phyloP scores from a whole-genome alignment of 2,797 vertebrate genomes.

The Hybognathus amarus region DNA sequence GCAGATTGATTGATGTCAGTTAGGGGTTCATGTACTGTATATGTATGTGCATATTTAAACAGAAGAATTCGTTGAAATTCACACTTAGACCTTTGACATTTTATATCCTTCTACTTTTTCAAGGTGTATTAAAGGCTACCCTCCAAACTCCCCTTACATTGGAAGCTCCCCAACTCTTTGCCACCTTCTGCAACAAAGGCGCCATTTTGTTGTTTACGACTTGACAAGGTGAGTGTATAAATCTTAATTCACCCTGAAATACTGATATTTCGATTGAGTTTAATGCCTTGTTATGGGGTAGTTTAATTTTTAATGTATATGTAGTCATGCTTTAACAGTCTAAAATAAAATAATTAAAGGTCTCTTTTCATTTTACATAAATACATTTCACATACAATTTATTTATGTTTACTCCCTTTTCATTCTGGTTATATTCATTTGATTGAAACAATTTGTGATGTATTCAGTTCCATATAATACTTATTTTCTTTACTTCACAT shows the following conservation, averaged over 20 bases:
- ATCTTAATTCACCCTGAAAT: not conserved
- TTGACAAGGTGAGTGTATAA: conserved; percentile 85
- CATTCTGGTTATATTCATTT: not conserved
- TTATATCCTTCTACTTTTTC: not conserved
- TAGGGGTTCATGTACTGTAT: not conserved
- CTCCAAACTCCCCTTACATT: conserved; percentile 96
- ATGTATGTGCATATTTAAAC: not conserved
- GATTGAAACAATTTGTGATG: not conserved
- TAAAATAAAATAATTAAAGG: not conserved
- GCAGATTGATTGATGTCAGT: not conserved
- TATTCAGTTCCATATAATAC: not conserved
- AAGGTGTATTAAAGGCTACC: conserved; percentile 96
- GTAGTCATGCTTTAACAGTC: not conserved
- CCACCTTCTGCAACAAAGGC: conserved; percentile 91
- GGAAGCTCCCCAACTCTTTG: conserved; percentile 96
- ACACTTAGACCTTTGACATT: not conserved
- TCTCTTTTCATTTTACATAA: not conserved
- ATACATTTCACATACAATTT: not conserved
- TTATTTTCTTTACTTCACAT: not conserved
- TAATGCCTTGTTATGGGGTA: not conserved
- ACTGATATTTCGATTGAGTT: not conserved
- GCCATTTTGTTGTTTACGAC: conserved; percentile 91
- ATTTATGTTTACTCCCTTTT: not conserved
- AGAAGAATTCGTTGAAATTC: not conserved
- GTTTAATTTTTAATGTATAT: not conserved